A percentile compares a stretch with the other conserved stretches of the same genome.
Conservation (phyloP, 2,113 vertebrate species). For the Neodontobutis hainanensis region DNA sequence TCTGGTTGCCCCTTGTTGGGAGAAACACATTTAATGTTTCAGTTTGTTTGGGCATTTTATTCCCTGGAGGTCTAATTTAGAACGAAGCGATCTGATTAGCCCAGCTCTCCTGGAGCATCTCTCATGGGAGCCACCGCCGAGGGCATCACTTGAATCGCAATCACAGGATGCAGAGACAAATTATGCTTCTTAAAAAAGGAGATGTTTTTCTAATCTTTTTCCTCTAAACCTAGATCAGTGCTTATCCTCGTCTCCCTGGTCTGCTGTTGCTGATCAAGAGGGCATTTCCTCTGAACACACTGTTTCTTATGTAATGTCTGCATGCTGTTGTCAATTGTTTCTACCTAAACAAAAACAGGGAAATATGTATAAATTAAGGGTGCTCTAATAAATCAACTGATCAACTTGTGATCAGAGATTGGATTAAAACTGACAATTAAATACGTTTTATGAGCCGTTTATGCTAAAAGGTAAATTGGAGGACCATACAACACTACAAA, state of each 20-base stretch:
- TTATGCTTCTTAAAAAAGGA: slow-evolving; percentile 40
- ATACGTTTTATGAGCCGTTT: too few species aligned
- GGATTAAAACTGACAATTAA: too few species aligned
- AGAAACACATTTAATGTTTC: slow-evolving; percentile 65
- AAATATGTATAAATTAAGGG: too few species aligned
- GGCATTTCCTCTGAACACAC: slow-evolving; percentile 25
- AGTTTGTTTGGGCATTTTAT: slow-evolving; percentile 67
- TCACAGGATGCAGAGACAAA: slow-evolving; percentile 57
- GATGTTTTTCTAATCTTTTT: slow-evolving; percentile 46
- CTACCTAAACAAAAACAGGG: not conserved
- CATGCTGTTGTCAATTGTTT: not conserved
- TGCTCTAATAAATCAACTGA: too few species aligned
- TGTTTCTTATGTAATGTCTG: not conserved
- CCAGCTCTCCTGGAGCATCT: slow-evolving; percentile 46
- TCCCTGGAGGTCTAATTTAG: slow-evolving; percentile 73
- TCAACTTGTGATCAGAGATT: too few species aligned
- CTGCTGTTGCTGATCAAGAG: slow-evolving; percentile 11
- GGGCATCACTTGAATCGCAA: slow-evolving; percentile 66
- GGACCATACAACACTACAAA: too few species aligned
- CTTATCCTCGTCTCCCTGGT: slow-evolving; percentile 9
- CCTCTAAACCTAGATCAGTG: slow-evolving; percentile 35
- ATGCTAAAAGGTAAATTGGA: too few species aligned
- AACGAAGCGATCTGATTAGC: slow-evolving; percentile 69
- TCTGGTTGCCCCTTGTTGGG: slow-evolving; percentile 32
- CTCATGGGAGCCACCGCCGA: slow-evolving; percentile 56